These are phyloP conservation scores for Lepidocyrtinus sp. DNA, from an alignment of 2,888 invertebrate genomes.

Conservation along the genomic window DNA sequence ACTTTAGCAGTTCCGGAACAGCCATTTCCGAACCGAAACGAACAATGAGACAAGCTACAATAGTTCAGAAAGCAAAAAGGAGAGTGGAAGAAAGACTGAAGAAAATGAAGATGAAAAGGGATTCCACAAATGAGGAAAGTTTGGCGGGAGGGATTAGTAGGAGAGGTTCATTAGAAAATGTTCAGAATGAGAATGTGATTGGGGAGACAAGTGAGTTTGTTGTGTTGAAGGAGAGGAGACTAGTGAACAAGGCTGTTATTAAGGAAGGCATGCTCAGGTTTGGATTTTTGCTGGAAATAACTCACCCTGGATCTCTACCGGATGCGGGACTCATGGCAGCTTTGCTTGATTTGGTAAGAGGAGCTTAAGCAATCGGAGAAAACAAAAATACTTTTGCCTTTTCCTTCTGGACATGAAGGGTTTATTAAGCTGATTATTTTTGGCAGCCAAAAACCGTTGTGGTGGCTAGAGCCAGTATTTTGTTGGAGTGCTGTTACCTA, in stretches of 20 bases:
- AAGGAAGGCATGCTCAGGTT: conserved; percentile 92
- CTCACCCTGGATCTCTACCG: conserved; percentile 93
- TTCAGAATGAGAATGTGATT: conserved; percentile 68
- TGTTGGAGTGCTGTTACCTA: conserved; percentile 96
- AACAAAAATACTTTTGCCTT: conserved; percentile 18
- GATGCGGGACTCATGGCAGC: conserved; percentile 97
- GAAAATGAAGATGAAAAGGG: conserved; percentile 73
- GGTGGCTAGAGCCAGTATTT: conserved; percentile 90
- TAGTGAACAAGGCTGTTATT: conserved; percentile 85
- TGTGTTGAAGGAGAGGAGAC: conserved; percentile 86
- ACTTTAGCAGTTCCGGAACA: conserved; percentile 60
- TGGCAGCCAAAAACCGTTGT: conserved; percentile 92
- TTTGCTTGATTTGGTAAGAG: conserved; percentile 87
- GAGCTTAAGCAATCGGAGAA: background rate
- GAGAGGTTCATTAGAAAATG: conserved; percentile 69
- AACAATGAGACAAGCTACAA: conserved; percentile 72
- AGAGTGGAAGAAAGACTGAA: conserved; percentile 92
- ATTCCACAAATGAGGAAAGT: conserved; percentile 71
- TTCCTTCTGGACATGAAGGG: conserved; percentile 14
- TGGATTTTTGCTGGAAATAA: conserved; percentile 93
- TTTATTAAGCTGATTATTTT: conserved; percentile 38
- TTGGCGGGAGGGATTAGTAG: conserved; percentile 71
- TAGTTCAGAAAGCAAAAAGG: conserved; percentile 86
- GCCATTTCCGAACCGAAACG: conserved; percentile 63
- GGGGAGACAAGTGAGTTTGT: conserved; percentile 79